Evolutionary conservation across 2,888 invertebrate genomes (phyloP).

Genomic region (Taphrorychus bicolor): DNA sequence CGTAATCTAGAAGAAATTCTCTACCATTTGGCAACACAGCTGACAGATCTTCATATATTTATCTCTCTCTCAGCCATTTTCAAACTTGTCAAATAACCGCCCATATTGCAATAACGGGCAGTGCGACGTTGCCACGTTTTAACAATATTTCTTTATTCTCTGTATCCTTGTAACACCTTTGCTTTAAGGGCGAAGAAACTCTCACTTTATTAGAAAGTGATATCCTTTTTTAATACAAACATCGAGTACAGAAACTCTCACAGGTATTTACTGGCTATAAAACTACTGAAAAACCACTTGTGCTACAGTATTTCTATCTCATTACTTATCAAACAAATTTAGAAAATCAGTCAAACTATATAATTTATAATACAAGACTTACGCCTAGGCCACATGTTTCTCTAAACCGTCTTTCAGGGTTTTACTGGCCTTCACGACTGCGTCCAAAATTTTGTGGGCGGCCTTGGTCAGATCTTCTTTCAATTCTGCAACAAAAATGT

Average conservation of each 20-base stretch:
- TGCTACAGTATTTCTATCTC: too few relatives aligned
- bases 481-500: slow-evolving; percentile 43
- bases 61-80: too few relatives aligned
- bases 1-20: too few relatives aligned
- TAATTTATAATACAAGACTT: neutral
- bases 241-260: slow-evolving; percentile 6
- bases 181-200: neutral
- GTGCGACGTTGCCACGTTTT: too few relatives aligned
- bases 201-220: neutral
- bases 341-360: neutral
- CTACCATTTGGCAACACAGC: too few relatives aligned
- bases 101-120: too few relatives aligned
- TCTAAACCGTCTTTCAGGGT: slow-evolving; percentile 45
- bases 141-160: too few relatives aligned
- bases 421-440: slow-evolving; percentile 46
- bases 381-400: slow-evolving; percentile 25
- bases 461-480: slow-evolving; percentile 45
- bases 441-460: slow-evolving; percentile 46
- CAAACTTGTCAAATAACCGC: too few relatives aligned
- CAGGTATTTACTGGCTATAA: too few relatives aligned
- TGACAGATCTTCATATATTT: too few relatives aligned
- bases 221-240: neutral
- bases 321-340: neutral
- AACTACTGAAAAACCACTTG: too few relatives aligned
- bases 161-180: too few relatives aligned